These are phyloP conservation scores for Phrynocephalus guinanensis DNA, from an alignment of 2,797 vertebrate species.

Conservation along the genomic window DNA sequence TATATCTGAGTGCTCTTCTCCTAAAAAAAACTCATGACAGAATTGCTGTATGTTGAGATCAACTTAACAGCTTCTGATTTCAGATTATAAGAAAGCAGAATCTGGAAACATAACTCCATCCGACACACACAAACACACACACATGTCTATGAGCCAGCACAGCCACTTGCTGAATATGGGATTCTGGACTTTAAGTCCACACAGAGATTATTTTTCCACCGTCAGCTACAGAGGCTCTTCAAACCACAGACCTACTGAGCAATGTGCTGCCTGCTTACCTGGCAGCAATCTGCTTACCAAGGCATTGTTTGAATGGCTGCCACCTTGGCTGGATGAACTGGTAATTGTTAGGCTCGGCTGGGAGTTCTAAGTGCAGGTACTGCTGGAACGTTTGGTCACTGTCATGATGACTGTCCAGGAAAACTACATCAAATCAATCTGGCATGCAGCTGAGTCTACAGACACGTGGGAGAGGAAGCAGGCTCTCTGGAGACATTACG, in stretches of 20 bases:
- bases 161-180: too few species aligned
- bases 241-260: background rate
- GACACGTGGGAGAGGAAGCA: background rate
- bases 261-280: background rate
- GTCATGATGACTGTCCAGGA: conserved; percentile 10
- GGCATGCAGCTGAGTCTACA: background rate
- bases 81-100: too few species aligned
- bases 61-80: too few species aligned
- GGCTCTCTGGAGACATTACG: background rate
- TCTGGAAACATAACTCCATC: too few species aligned
- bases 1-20: too few species aligned
- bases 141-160: too few species aligned
- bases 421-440: background rate
- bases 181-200: too few species aligned
- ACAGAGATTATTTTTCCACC: too few species aligned
- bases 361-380: background rate
- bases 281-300: background rate
- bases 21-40: too few species aligned
- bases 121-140: too few species aligned
- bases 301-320: conserved; percentile 19
- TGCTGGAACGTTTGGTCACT: background rate
- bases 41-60: too few species aligned
- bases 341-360: conserved; percentile 9
- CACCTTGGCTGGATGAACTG: background rate
- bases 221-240: background rate